Conservation (phyloP, 2,888 invertebrate genomes). For the Drosophila bunnanda region DNA sequence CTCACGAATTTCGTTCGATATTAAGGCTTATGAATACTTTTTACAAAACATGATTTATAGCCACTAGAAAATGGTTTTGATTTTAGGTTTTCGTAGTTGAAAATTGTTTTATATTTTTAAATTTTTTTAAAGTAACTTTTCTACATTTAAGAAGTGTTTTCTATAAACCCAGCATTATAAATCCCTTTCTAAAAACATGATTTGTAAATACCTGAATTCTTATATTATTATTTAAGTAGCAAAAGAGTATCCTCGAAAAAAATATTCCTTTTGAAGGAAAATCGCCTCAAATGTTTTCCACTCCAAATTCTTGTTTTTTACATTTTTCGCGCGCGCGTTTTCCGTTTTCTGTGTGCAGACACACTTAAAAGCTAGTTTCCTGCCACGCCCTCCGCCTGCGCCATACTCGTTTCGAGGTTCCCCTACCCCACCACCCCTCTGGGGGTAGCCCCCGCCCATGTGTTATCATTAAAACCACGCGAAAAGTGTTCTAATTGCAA, state of each 20-base stretch:
- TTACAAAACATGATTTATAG: constrained; percentile 3
- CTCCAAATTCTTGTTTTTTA: not conserved
- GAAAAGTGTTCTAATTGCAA: constrained; percentile 69
- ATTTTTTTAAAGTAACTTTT: not conserved
- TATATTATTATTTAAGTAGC: not conserved
- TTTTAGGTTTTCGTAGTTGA: not conserved
- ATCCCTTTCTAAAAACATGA: no score
- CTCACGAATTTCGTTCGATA: constrained; percentile 14
- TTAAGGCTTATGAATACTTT: not conserved
- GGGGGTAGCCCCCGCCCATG: constrained; percentile 7
- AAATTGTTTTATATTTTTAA: not conserved
- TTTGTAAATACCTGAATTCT: no score
- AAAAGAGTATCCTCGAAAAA: not conserved
- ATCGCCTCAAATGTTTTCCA: not conserved
- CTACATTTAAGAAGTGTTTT: not conserved
- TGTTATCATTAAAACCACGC: constrained; percentile 65
- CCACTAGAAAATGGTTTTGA: not conserved
- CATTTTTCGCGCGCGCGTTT: constrained; percentile 3
- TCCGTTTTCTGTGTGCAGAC: constrained; percentile 58
- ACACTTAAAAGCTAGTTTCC: constrained; percentile 76
- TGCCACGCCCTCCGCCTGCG: constrained; percentile 60
- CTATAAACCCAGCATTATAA: not conserved
- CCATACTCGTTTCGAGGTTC: constrained; percentile 17
- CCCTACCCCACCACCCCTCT: not conserved
- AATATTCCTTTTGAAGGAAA: not conserved